A percentile compares a stretch with the other conserved stretches of the same genome.
These are phyloP conservation scores for Tetramorium simillimum DNA, from an alignment of 1,140 invertebrate species.

Conservation along the genomic window DNA sequence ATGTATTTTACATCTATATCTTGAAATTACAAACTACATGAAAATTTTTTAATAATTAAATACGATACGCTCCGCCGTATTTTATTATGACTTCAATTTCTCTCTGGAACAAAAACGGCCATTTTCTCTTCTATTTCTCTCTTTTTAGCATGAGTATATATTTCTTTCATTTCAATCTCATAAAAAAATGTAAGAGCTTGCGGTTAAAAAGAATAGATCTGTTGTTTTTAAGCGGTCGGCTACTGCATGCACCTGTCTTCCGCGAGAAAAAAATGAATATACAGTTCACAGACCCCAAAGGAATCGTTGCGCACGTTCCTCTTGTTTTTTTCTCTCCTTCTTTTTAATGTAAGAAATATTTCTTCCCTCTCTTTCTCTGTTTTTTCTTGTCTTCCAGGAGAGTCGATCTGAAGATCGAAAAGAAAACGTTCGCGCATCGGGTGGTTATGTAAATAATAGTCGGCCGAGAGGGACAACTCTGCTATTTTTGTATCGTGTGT, in stretches of 20 bases:
- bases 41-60: neutral
- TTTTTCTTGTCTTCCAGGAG: neutral
- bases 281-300: conserved; percentile 29
- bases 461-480: conserved; percentile 43
- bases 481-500: conserved; percentile 73
- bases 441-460: conserved; percentile 76
- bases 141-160: neutral
- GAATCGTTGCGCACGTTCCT: conserved; percentile 21
- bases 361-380: neutral
- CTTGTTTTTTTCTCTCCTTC: neutral
- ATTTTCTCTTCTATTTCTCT: neutral
- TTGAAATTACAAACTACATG: neutral
- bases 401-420: conserved; percentile 37
- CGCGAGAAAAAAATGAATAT: conserved; percentile 7
- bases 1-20: neutral
- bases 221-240: neutral
- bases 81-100: neutral
- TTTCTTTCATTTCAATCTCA: conserved; percentile 26
- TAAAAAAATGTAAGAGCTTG: conserved; percentile 16
- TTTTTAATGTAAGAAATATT: neutral
- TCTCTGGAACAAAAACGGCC: neutral
- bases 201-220: conserved; percentile 29
- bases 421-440: conserved; percentile 1
- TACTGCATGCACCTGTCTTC: conserved; percentile 31
- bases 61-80: neutral